A percentile compares a stretch with the other conserved stretches of the same genome.
These are phyloP conservation scores for Brevimyrus niger DNA, from an alignment of 2,113 vertebrate genomes.

Conservation along the genomic window DNA sequence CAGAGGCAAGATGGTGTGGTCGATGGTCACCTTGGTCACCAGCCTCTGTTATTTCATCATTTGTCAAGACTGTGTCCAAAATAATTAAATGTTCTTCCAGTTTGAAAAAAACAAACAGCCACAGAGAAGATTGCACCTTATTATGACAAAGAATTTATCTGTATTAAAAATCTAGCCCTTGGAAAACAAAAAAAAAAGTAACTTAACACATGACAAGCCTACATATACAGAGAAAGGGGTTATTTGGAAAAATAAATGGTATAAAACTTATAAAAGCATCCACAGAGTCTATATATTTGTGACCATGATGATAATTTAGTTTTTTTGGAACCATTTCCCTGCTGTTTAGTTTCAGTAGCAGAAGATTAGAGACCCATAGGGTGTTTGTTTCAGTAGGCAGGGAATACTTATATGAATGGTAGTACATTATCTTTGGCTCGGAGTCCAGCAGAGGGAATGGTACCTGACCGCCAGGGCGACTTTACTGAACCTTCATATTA, in stretches of 20 bases:
- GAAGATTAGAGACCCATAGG: neutral
- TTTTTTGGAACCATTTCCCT: neutral
- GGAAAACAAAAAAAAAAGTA: neutral
- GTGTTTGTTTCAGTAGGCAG: neutral
- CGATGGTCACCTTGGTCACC: conserved; percentile 5
- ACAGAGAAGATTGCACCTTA: neutral
- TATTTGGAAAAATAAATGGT: neutral
- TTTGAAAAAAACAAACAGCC: neutral
- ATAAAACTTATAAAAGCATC: neutral
- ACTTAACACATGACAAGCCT: neutral
- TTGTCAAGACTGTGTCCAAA: conserved; percentile 4
- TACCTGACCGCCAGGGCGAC: neutral
- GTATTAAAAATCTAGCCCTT: conserved; percentile 6
- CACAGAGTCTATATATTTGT: neutral
- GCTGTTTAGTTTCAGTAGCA: neutral
- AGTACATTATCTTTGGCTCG: neutral
- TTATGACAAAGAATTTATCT: neutral
- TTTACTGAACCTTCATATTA: neutral
- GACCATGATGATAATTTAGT: neutral
- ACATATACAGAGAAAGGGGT: neutral
- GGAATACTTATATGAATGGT: neutral
- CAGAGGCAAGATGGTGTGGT: neutral
- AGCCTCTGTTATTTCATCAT: conserved; percentile 9
- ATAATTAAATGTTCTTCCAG: neutral
- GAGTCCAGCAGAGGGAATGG: neutral